Conservation (phyloP, 2,888 invertebrate genomes). For the Frankliniella intonsa region DNA sequence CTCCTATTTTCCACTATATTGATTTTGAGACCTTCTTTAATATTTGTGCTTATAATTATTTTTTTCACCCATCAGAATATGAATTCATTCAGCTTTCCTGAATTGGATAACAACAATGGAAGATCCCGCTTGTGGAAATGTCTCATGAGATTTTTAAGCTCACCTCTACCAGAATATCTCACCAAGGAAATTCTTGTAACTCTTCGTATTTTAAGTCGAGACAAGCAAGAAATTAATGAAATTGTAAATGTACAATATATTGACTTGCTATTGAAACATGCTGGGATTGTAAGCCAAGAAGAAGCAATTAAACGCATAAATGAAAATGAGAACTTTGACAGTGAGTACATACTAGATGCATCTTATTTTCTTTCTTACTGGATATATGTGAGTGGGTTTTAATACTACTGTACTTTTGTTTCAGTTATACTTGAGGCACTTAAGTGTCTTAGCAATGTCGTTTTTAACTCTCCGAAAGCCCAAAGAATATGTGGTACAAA, state of each 20-base stretch:
- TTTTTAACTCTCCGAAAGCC: constrained; percentile 67
- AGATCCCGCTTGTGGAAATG: constrained; percentile 58
- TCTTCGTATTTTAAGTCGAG: constrained; percentile 67
- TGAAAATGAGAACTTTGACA: constrained; percentile 46
- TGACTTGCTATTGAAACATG: constrained; percentile 60
- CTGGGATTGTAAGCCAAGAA: constrained; percentile 51
- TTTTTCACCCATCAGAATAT: constrained; percentile 49
- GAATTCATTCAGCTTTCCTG: constrained; percentile 58
- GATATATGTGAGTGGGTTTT: not conserved
- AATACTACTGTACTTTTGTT: constrained; percentile 29
- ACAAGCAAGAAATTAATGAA: constrained; percentile 66
- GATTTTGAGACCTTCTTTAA: not conserved
- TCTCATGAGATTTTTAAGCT: constrained; percentile 56
- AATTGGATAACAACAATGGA: constrained; percentile 52
- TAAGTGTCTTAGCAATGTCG: constrained; percentile 84
- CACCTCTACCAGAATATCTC: constrained; percentile 48
- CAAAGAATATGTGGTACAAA: constrained; percentile 57
- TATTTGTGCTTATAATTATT: too few species aligned
- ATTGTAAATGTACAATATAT: constrained; percentile 65
- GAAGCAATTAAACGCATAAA: constrained; percentile 38
- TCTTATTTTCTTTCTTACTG: not conserved
- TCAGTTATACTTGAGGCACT: constrained; percentile 66
- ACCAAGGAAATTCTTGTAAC: constrained; percentile 56
- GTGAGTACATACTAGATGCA: constrained; percentile 44
- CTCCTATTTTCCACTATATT: not conserved